Evolutionary conservation across 2,113 vertebrate genomes (phyloP).

Genomic region (chimpanzee (Pan troglodytes)): DNA sequence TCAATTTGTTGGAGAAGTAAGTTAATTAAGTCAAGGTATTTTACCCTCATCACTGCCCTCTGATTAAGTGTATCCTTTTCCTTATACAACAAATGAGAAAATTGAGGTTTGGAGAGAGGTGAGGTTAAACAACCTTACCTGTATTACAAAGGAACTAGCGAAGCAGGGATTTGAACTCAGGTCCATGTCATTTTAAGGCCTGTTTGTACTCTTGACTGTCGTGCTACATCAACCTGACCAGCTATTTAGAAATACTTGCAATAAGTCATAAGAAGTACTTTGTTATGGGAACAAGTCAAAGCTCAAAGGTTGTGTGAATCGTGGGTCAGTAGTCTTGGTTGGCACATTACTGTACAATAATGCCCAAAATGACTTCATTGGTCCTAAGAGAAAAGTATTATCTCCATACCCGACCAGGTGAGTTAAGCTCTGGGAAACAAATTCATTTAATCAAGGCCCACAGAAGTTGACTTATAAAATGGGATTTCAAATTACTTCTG

Average conservation of each 20-base stretch:
- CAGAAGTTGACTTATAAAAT: not conserved
- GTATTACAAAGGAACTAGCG: not conserved
- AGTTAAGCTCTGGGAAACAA: not conserved
- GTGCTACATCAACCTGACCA: not conserved
- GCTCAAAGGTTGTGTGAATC: not conserved
- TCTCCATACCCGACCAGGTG: accelerated
- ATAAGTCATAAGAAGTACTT: not conserved
- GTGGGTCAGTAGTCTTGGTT: not conserved
- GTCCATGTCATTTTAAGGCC: not conserved
- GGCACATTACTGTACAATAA: not conserved
- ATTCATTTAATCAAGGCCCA: not conserved
- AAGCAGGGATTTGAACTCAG: not conserved
- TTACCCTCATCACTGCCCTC: not conserved
- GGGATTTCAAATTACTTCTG: not conserved
- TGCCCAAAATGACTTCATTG: not conserved
- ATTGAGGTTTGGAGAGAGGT: not conserved
- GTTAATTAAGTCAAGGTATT: not conserved
- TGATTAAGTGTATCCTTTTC: not conserved
- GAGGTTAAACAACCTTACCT: not conserved
- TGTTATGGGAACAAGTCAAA: not conserved
- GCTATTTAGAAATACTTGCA: not conserved
- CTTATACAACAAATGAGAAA: not conserved
- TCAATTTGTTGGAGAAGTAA: not conserved
- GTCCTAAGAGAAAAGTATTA: not conserved
- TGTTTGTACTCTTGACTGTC: not conserved